Evolutionary conservation across 2,888 invertebrate genomes (phyloP), one percentile per base, ranked within the genome.

Genomic region (Aethes cnicana): DNA sequence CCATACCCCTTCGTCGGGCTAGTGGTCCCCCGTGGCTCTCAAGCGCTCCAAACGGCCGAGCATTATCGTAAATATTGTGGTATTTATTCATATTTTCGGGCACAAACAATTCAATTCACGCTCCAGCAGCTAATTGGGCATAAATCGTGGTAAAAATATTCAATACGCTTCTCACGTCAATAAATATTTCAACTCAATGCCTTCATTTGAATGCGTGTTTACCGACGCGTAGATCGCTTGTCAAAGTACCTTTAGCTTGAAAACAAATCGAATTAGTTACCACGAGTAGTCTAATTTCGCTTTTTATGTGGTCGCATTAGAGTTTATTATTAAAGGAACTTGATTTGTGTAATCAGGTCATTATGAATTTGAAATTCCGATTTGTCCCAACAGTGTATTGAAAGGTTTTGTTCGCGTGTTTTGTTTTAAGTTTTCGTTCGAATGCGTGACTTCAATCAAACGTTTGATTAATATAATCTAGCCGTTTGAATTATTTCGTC

Each of bases 101-200:
- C 77, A 81, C 88, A 80, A 87, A 88, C 88, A 89, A 89, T 89
- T 88, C 87, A 86, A 87, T 89, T 87, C 86, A 86, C 84, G 83
- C 85, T 84, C 74, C 74, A 76, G 66, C 80, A 77, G 80, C 84
- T 87, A 88, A 89, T 88, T 89, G 87, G 84, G 80, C 75, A 84
- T 87, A 86, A 86, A 84, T 87, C 78, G 82, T 75, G 70, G 75
- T 83, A 81, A 77, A 85, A 83, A 86, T 84, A 86, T 85, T 86
- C 77, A 87, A 87, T 85, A 82, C 84, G 79, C 75, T 74, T 72
- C 81, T 79, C 79, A 79, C 77, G 79, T 85, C 84, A 83, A 85
- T 86, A 85, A 81, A 79, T 83, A 79, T 79, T 80, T 80, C 74
- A 71, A 78, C 75, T 32, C 46, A 75, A 84, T 81, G 77, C 79